These are phyloP conservation scores for Idaea aversata DNA, from an alignment of 2,888 invertebrate species.

Conservation along the genomic window DNA sequence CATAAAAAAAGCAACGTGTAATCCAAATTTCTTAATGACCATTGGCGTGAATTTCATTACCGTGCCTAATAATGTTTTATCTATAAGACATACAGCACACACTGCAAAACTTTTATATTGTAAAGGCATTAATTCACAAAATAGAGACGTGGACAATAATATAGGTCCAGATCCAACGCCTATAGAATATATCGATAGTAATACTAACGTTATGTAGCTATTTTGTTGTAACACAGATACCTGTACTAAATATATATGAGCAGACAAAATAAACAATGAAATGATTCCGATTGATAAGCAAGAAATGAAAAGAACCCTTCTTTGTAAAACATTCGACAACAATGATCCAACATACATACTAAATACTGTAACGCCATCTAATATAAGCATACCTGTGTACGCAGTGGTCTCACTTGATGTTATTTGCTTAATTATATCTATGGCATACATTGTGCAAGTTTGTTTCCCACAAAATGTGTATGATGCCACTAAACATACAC, in stretches of 20 bases:
- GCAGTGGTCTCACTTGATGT: constrained; percentile 25
- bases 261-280: no score
- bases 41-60: constrained; percentile 33
- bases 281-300: no score
- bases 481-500: constrained; percentile 21
- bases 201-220: constrained; percentile 15
- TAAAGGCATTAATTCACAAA: constrained; percentile 33
- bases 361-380: constrained; percentile 24
- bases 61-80: constrained; percentile 3
- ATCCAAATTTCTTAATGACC: constrained; percentile 28
- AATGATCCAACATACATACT: constrained; percentile 32
- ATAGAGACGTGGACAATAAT: constrained; percentile 29
- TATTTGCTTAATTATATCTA: constrained; percentile 32
- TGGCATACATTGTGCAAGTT: constrained; percentile 30
- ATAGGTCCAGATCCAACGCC: constrained; percentile 38
- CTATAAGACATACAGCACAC: constrained; percentile 8
- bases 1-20: constrained; percentile 35
- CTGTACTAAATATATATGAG: no score
- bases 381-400: constrained; percentile 24
- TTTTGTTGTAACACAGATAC: no score
- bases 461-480: constrained; percentile 29
- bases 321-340: no score
- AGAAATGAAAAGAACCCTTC: no score
- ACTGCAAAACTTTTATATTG: constrained; percentile 29
- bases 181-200: constrained; percentile 32